These are phyloP conservation scores for Escarpia spicata DNA, from an alignment of 2,888 invertebrate species.

Conservation along the genomic window DNA sequence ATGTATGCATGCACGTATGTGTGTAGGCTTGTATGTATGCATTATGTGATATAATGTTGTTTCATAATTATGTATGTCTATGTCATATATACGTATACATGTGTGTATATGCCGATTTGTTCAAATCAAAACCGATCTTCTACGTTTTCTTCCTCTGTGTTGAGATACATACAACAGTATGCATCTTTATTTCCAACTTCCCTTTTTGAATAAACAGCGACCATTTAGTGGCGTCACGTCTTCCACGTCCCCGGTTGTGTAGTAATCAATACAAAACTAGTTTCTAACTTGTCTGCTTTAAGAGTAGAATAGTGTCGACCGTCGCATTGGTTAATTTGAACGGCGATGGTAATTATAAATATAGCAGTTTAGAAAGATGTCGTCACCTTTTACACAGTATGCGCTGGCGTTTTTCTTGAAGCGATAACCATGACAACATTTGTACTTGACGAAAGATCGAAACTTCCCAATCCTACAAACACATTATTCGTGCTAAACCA, in stretches of 20 bases:
- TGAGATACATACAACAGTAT: too few relatives aligned
- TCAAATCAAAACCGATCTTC: too few relatives aligned
- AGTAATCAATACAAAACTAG: too few relatives aligned
- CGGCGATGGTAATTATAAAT: background rate
- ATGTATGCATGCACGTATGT: background rate
- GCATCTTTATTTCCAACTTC: too few relatives aligned
- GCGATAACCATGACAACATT: background rate
- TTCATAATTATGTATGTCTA: background rate
- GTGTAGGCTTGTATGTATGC: background rate
- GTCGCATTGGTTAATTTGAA: background rate
- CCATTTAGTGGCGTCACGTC: too few relatives aligned
- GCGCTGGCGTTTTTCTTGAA: background rate
- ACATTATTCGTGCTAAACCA: background rate
- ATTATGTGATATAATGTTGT: background rate
- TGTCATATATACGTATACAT: background rate
- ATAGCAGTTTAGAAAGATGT: background rate
- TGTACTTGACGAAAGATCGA: background rate
- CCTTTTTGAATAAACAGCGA: too few relatives aligned
- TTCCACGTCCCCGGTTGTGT: too few relatives aligned
- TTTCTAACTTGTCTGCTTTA: too few relatives aligned
- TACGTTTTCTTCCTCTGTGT: too few relatives aligned
- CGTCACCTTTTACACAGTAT: background rate
- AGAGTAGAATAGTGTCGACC: too few relatives aligned
- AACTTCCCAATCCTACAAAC: background rate
- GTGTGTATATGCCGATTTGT: background rate